phyloP scores from a whole-genome alignment of 2,113 vertebrate genomes.

The Toxotes jaculatrix region DNA sequence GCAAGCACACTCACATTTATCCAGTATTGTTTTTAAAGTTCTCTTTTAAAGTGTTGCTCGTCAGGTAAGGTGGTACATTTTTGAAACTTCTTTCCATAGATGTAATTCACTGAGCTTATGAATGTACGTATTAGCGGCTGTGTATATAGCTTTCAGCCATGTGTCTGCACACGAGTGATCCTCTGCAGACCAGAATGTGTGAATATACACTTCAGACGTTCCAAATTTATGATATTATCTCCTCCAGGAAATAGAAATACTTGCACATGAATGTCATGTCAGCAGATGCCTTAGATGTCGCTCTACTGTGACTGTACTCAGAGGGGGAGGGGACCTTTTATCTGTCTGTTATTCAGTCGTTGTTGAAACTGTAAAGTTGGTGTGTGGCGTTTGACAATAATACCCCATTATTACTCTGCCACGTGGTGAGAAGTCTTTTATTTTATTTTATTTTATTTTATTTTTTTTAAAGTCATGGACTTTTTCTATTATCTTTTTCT shows the following conservation, averaged over 20 bases:
- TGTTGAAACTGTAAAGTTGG: slow-evolving; percentile 21
- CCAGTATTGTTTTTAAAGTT: slow-evolving; percentile 33
- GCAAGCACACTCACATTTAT: neutral
- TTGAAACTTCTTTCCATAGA: neutral
- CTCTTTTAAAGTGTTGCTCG: slow-evolving; percentile 15
- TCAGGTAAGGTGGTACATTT: neutral
- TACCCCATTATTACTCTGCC: neutral
- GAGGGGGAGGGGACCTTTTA: neutral
- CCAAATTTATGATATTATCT: neutral
- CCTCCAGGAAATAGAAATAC: slow-evolving; percentile 12
- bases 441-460: neutral
- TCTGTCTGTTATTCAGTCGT: slow-evolving; percentile 8
- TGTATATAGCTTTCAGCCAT: slow-evolving; percentile 9
- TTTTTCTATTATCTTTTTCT: neutral
- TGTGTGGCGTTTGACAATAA: slow-evolving; percentile 18
- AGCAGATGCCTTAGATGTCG: slow-evolving; percentile 61
- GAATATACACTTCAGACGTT: slow-evolving; percentile 49
- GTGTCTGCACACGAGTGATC: neutral
- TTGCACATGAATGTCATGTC: slow-evolving; percentile 55
- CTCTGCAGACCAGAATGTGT: slow-evolving; percentile 27
- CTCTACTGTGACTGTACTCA: slow-evolving; percentile 19
- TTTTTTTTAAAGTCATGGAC: neutral
- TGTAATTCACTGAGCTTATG: slow-evolving; percentile 26
- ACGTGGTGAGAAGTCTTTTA: neutral
- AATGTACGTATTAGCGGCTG: slow-evolving; percentile 43